These are phyloP conservation scores for Drosophila meridionalis DNA, from an alignment of 2,888 invertebrate genomes.

Conservation along the genomic window DNA sequence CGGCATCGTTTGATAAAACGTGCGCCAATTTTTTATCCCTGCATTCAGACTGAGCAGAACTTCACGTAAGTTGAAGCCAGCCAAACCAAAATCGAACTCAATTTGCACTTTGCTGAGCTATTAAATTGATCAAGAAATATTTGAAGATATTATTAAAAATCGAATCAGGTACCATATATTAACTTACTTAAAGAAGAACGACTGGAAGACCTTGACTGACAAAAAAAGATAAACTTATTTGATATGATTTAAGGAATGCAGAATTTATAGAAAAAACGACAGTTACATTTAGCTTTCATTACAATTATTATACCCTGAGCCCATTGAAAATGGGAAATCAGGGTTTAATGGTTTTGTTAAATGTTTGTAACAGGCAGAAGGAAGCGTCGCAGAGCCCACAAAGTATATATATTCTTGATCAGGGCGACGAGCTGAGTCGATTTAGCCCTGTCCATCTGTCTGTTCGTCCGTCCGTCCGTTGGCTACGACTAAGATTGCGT, in stretches of 20 bases:
- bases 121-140: slow-evolving; percentile 36
- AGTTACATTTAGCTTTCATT: not conserved
- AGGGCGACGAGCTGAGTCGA: no score
- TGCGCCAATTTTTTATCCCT: slow-evolving; percentile 70
- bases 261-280: not conserved
- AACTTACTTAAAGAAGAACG: not conserved
- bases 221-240: no score
- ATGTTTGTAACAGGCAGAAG: no score
- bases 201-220: not conserved
- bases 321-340: no score
- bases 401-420: no score
- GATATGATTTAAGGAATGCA: no score
- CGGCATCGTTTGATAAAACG: slow-evolving; percentile 75
- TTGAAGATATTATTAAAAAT: slow-evolving; percentile 16
- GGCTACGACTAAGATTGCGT: no score
- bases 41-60: slow-evolving; percentile 13
- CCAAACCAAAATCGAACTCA: slow-evolving; percentile 42
- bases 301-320: not conserved
- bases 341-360: no score
- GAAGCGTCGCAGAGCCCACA: no score
- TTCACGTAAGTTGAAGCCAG: slow-evolving; percentile 41
- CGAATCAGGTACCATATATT: slow-evolving; percentile 3
- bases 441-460: no score
- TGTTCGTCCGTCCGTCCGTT: no score
- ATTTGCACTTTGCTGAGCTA: slow-evolving; percentile 36